phyloP scores from a whole-genome alignment of 2,113 vertebrate species.

The Agapornis roseicollis region DNA sequence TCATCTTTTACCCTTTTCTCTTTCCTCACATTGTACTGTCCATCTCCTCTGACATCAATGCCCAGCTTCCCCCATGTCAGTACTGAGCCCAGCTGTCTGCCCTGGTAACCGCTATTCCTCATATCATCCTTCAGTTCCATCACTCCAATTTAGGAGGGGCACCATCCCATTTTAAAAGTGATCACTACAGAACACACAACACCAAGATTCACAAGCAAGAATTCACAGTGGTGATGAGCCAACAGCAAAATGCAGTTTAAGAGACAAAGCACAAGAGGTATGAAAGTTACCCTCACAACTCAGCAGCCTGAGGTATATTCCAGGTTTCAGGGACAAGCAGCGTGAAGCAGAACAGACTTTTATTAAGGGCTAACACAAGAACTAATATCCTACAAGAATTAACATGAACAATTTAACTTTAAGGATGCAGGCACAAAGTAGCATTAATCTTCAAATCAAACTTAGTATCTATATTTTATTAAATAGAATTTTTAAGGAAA shows the following conservation, averaged over 20 bases:
- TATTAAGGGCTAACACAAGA: background rate
- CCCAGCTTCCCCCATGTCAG: background rate
- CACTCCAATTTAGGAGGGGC: rapidly evolving
- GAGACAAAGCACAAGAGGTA: background rate
- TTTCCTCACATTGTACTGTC: conserved; percentile 49
- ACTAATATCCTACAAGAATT: background rate
- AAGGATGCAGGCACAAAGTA: background rate
- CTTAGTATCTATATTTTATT: background rate
- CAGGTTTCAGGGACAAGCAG: background rate
- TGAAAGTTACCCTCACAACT: background rate
- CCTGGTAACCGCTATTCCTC: background rate
- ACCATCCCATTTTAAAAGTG: rapidly evolving
- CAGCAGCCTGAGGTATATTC: background rate
- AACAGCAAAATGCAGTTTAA: background rate
- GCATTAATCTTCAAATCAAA: background rate
- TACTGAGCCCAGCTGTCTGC: background rate
- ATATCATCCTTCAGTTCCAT: background rate
- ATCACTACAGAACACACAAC: background rate
- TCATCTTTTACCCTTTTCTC: conserved; percentile 32
- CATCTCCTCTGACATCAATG: background rate
- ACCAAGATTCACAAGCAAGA: background rate
- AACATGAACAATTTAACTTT: background rate
- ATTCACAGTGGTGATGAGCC: rapidly evolving
- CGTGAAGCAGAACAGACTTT: background rate
- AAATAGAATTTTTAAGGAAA: background rate